These are phyloP conservation scores for Ormyrus pomaceus DNA, from an alignment of 2,888 invertebrate genomes.

Conservation along the genomic window DNA sequence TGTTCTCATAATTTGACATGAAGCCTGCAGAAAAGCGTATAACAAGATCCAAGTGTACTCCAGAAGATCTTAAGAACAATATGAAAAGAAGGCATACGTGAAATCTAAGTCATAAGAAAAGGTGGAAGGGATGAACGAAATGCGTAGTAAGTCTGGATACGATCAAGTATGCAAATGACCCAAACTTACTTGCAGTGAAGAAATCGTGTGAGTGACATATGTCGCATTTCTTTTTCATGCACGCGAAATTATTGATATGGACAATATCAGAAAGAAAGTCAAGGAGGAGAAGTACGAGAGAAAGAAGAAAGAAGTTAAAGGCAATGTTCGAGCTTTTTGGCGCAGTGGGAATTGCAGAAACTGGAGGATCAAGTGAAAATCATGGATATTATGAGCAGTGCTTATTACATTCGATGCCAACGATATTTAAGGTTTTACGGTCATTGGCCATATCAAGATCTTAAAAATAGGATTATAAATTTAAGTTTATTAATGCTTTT, in stretches of 20 bases:
- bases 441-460: conserved; percentile 33
- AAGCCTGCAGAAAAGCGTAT: too few relatives aligned
- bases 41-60: too few relatives aligned
- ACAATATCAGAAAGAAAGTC: not conserved
- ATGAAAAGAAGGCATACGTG: too few relatives aligned
- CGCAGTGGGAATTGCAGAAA: not conserved
- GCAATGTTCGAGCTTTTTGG: too few relatives aligned
- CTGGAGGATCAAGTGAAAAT: not conserved
- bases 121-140: conserved; percentile 15
- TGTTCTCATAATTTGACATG: too few relatives aligned
- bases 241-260: conserved; percentile 29
- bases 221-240: conserved; percentile 2
- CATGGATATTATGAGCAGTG: conserved; percentile 34
- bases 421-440: conserved; percentile 39
- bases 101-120: not conserved
- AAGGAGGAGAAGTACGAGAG: too few relatives aligned
- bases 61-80: too few relatives aligned
- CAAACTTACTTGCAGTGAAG: conserved; percentile 14
- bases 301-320: too few relatives aligned
- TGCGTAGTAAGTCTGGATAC: not conserved
- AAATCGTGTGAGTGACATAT: not conserved
- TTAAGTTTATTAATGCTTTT: not conserved
- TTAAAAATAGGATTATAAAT: conserved; percentile 18
- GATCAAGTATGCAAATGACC: conserved; percentile 38
- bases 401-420: conserved; percentile 28